Percentiles rank a stretch among this genome's conserved stretches.
Conservation (phyloP, 2,888 invertebrate species). For the Podabrus alpinus region DNA sequence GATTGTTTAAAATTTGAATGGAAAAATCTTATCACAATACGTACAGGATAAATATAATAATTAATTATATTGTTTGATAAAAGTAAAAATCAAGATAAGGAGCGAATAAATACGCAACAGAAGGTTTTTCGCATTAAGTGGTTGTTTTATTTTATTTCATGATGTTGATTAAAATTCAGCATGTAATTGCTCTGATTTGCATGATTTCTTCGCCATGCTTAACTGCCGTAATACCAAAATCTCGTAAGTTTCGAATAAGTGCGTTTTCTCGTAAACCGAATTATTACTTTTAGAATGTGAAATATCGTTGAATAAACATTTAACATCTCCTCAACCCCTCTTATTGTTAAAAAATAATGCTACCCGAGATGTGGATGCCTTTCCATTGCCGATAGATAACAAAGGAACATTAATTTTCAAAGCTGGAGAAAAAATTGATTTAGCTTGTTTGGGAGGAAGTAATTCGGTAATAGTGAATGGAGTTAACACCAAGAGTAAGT, state of each 20-base stretch:
- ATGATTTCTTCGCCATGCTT: neutral
- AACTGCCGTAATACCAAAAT: neutral
- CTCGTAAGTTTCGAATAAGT: neutral
- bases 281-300: constrained; percentile 49
- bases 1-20: neutral
- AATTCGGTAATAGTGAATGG: constrained; percentile 26
- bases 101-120: neutral
- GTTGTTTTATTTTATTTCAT: neutral
- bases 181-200: neutral
- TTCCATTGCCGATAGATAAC: constrained; percentile 32
- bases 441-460: constrained; percentile 36
- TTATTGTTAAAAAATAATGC: constrained; percentile 54
- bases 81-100: neutral
- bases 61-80: neutral
- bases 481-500: constrained; percentile 2
- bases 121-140: neutral
- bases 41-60: neutral
- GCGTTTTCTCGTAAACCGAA: neutral
- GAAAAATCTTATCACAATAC: neutral
- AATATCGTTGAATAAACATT: constrained; percentile 57
- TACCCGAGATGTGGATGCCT: constrained; percentile 26
- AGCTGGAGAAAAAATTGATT: constrained; percentile 26
- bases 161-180: neutral
- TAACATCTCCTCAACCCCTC: constrained; percentile 64
- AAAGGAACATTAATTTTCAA: constrained; percentile 30